These are phyloP conservation scores for Callithrix jacchus DNA, from an alignment of 2,113 vertebrate species.

Conservation along the genomic window DNA sequence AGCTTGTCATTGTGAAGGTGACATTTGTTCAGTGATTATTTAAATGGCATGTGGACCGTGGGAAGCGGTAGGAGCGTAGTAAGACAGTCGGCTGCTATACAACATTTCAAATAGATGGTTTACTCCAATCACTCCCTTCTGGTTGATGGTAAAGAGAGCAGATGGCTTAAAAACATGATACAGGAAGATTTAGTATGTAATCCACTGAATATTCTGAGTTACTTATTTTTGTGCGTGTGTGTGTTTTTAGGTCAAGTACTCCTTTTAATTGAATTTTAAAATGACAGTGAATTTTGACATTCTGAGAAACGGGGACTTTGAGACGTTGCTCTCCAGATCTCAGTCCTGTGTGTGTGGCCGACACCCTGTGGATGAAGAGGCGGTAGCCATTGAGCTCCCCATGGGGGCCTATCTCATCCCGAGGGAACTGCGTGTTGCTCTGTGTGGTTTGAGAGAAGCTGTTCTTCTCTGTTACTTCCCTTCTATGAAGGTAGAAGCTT, in stretches of 20 bases:
- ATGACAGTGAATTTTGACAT: background rate
- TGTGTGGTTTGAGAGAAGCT: background rate
- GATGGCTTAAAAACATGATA: background rate
- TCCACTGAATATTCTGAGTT: background rate
- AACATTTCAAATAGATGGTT: background rate
- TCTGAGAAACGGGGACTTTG: background rate
- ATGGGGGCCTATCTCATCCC: background rate
- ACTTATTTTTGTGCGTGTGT: background rate
- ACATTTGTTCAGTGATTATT: background rate
- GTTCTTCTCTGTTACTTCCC: background rate
- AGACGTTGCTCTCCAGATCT: background rate
- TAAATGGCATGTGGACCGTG: background rate
- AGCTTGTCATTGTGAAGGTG: background rate
- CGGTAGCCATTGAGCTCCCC: background rate
- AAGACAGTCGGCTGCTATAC: background rate
- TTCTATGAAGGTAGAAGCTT: constrained; percentile 43
- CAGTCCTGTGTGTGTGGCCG: background rate
- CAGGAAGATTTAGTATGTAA: background rate
- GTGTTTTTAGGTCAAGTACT: background rate
- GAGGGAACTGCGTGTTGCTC: background rate
- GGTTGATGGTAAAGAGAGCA: background rate
- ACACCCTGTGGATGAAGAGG: background rate
- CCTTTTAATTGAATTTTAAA: background rate
- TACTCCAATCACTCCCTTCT: background rate
- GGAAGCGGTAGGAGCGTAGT: background rate